Evolutionary conservation across 2,888 invertebrate genomes (phyloP).

Genomic region (Gastracanthus pulcherrimus): DNA sequence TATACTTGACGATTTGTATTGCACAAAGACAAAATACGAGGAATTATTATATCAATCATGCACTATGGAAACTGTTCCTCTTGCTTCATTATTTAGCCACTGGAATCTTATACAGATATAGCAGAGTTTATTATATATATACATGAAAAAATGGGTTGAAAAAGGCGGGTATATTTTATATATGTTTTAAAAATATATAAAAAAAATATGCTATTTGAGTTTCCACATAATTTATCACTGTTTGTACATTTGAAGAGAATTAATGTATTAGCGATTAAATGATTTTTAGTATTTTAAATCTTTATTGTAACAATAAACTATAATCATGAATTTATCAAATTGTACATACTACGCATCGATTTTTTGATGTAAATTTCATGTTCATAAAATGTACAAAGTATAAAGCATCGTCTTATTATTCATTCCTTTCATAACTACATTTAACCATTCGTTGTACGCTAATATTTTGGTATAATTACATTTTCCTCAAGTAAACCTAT

Average conservation of each 20-base stretch:
- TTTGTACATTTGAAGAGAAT: constrained; percentile 53
- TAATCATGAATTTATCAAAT: constrained; percentile 49
- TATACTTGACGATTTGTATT: constrained; percentile 33
- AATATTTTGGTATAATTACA: not conserved
- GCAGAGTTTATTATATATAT: constrained; percentile 34
- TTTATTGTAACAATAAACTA: constrained; percentile 61
- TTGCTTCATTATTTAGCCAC: constrained; percentile 28
- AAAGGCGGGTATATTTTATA: constrained; percentile 59
- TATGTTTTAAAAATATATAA: constrained; percentile 50
- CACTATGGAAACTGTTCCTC: constrained; percentile 42
- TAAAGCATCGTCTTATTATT: constrained; percentile 30
- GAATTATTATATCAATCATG: constrained; percentile 24
- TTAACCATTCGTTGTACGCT: not conserved
- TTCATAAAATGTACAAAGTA: constrained; percentile 57
- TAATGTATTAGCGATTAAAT: constrained; percentile 44
- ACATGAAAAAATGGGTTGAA: constrained; percentile 28
- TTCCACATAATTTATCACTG: constrained; percentile 56
- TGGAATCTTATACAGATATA: constrained; percentile 28
- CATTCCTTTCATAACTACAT: not conserved
- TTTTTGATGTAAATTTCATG: constrained; percentile 55
- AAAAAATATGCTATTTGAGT: constrained; percentile 41
- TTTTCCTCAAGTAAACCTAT: no score
- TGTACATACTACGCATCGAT: constrained; percentile 50
- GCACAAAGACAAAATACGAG: constrained; percentile 25
- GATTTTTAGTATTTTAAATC: constrained; percentile 61